phyloP scores from a whole-genome alignment of 2,113 vertebrate genomes.

The Turnix velox region DNA sequence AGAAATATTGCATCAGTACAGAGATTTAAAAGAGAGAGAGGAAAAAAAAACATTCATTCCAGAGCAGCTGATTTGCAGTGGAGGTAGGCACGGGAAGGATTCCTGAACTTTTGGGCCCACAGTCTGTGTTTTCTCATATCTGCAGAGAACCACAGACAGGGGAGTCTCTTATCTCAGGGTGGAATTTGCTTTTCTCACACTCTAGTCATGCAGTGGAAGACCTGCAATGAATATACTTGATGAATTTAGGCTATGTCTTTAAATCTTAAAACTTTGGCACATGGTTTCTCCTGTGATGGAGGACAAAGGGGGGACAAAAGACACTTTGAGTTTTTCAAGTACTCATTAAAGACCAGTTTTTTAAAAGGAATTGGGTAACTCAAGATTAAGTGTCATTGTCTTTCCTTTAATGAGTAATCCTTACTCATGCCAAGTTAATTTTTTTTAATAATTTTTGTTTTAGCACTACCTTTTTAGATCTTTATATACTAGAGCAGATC shows the following conservation, averaged over 20 bases:
- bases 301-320: background rate
- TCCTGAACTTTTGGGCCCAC: background rate
- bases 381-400: background rate
- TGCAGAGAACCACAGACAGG: background rate
- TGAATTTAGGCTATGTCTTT: background rate
- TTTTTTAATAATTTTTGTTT: background rate
- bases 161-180: background rate
- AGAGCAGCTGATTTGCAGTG: background rate
- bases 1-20: background rate
- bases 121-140: background rate
- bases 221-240: background rate
- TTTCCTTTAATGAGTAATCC: background rate
- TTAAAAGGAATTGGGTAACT: background rate
- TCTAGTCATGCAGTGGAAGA: background rate
- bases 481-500: background rate
- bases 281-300: background rate
- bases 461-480: background rate
- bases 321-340: background rate
- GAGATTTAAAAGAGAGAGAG: background rate
- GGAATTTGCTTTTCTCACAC: background rate
- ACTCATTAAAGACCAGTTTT: background rate
- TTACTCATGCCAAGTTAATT: background rate
- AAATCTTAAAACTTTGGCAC: background rate
- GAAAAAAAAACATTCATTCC: background rate
- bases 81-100: background rate